Evolutionary conservation across 23 tunicate species (phyloP), one percentile per base, ranked within the genome.

Genomic region (Phallusia fumigata): DNA sequence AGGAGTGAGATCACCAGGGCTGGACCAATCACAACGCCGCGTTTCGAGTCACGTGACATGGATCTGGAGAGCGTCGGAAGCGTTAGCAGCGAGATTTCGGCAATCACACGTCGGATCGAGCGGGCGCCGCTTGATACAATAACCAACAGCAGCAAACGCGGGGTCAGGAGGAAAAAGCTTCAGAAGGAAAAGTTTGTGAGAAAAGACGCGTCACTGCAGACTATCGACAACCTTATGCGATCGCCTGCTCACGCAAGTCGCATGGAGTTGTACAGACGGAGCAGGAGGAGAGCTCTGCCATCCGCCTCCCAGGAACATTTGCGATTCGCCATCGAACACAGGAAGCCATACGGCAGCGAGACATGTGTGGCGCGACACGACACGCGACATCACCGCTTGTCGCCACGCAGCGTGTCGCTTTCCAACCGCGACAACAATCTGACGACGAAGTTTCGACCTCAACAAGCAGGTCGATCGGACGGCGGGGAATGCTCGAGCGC

Each of bases 201-300:
- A 24, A 58, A 24, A 16, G 69, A 58, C 69, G 26, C 69, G 16
- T 21, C 28, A 3, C 28, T 58, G 69, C 69, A 58, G 69, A 58
- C 69, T 58, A 58, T 58, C 69, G 69, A 58, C 69, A 58, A 58
- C 69, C 69, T 58, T 6, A 58, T 58, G 69, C 69, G 69, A 11
- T 58, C 69, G 26, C 26, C 69, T 16, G 69, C 69, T 1, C 69
- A 58, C 69, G 69, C 69, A 22, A 22, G 69, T 24, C 69, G 69
- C 10, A 75, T 75, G 78, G 45, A 35, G 45, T 16, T 75, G n/a
- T 75, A 36, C 52, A 65, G 36, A 65, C 65, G 85, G 50, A 81
- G 76, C 36, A 81, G 85, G 13, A 15, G 85, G 76, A 33, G 85
- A 3, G 36, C 76, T 16, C 36, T 74, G 31, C 53, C 74, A 18